Evolutionary conservation across 2,113 vertebrate genomes (phyloP), one percentile per base, ranked within the genome.

Genomic region (Lethenteron reissneri): DNA sequence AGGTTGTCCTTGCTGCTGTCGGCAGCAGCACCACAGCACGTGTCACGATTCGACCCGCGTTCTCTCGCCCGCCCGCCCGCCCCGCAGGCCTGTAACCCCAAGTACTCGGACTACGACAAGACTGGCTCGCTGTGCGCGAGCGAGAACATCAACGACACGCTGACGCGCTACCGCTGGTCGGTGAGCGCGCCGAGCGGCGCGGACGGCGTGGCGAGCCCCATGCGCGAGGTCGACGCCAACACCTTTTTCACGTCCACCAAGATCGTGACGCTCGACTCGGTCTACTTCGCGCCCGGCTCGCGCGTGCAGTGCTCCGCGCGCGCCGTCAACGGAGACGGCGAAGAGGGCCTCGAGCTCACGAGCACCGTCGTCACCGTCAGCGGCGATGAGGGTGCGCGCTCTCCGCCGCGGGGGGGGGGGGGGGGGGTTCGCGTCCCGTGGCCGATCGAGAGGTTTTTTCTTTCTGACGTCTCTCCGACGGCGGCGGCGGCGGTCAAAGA

Each of bases 241-340:
- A 97, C 91, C 13, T 97, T 95, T 80, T 94, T 96, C 71, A 90
- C 92, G 0, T 91, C 91, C 9, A 89, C 91, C 74, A 96, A 94
- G 82, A 85, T 83, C 78, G 87, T 96, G 77, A 85, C 88, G 0
- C 73, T 97, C 5, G 92, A 96, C 78, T 92, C 92, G 59, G 81
- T 97, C 76, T 96, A 96, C 83, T 96, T 96, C 76, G 90, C 91
- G 74, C 85, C 88, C 0, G 89, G 92, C 59, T 95, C 88, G 69
- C 79, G 88, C 75, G 86, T 97, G 19, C 92, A 88, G 77, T 97
- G 92, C 9, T 86, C 84, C 0, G 88, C 91, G 17, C 83, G 90
- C 3, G 90, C 92, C 1, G 89, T 95, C 19, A 90, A 88, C 74
- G 78, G 83, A 2, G 78, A 90, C 0, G 84, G 89, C 5, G 79